These are phyloP conservation scores for Lonchura striata DNA, from an alignment of 2,113 vertebrate genomes.

Conservation along the genomic window DNA sequence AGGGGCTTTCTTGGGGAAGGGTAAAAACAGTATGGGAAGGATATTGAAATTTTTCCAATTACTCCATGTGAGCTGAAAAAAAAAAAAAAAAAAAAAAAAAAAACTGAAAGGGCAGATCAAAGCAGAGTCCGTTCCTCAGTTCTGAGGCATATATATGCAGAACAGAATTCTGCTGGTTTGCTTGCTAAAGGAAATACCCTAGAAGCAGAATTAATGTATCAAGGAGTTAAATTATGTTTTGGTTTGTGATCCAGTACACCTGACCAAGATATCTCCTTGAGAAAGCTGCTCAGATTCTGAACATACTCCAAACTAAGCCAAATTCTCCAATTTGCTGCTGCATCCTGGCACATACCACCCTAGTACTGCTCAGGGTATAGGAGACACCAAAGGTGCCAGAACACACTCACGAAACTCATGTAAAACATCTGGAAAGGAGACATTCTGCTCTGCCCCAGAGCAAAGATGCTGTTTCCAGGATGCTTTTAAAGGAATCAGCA, in stretches of 20 bases:
- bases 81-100: neutral
- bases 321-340: neutral
- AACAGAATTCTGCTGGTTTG: neutral
- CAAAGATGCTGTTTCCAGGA: neutral
- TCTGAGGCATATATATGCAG: neutral
- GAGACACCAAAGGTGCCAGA: neutral
- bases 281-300: neutral
- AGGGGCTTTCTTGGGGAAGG: neutral
- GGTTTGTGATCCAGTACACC: neutral
- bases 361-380: neutral
- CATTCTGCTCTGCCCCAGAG: neutral
- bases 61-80: neutral
- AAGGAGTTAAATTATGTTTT: neutral
- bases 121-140: neutral
- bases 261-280: neutral
- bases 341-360: neutral
- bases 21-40: neutral
- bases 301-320: neutral
- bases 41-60: neutral
- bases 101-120: neutral
- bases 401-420: neutral
- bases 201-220: neutral
- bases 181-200: neutral
- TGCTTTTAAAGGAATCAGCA: conserved; percentile 8
- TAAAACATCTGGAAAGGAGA: neutral